Evolutionary conservation across 2,888 invertebrate genomes (phyloP), one percentile per base, ranked within the genome.

Genomic region (Drosophila melanocephala): DNA sequence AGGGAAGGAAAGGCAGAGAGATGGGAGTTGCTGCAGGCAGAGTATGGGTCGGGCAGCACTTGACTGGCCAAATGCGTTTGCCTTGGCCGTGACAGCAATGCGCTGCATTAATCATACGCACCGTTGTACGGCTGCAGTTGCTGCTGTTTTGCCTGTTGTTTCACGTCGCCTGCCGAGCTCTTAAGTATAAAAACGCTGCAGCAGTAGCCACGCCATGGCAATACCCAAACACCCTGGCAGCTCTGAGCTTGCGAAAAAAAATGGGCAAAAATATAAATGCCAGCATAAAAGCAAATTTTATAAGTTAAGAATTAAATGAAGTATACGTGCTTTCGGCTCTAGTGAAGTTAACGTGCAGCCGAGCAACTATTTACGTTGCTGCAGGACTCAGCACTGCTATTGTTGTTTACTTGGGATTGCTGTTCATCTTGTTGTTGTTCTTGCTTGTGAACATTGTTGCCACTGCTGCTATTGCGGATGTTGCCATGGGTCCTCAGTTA

Each of bases 231-330:
- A 47, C 26, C 16, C 32, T 58, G 58, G n/a, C 67, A 66, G 59
- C 22, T 28, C 33, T 35, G 30, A 51, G 50, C 26, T 7, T 26
- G 47, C 47, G 22, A 50, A 6, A 60, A 32, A 61, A 66, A 26
- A 7, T 19, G 6, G 10, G 28, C 1, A 30, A 12, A 28, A 14
- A 57, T 37, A 37, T 51, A 30, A 37, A 61, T 26, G 44, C 59
- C 19, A 35, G 60, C 47, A 64, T 39, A 60, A 69, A 52, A 68
- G 74, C 60, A 78, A 83, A 79, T 64, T 81, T 83, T 79, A 75
- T 65, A 84, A 83, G 82, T 81, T 81, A 81, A 75, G 81, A 83
- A 83, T 84, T 81, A 81, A 81, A 81, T 84, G 70, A 79, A 84
- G 83, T 57, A n/a, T 84, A 77, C 72, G 67, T 70, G 72, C 74